Evolutionary conservation across 2,113 vertebrate species (phyloP), one percentile per base, ranked within the genome.

Genomic region (Microcebus jonahi): DNA sequence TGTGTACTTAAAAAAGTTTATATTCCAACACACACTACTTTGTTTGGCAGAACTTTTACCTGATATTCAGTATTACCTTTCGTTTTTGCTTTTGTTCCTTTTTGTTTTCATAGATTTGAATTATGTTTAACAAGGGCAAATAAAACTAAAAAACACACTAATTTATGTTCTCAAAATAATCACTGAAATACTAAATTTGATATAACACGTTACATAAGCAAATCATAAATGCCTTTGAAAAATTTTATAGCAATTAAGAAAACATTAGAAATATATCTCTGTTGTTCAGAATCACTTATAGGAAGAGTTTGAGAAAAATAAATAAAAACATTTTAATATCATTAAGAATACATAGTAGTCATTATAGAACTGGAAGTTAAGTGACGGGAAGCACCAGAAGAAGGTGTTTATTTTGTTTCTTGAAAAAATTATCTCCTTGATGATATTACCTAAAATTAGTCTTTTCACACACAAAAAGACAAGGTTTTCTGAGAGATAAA

Each of bases 91-190:
- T 94, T 81, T 70, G 25, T 25, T 81, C 25, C 1, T 75, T 81
- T 88, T 80, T 81, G 6, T 86, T 39, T 91, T 63, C 42, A 96
- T 34, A 88, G 42, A 61, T 85, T 81, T 76, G 8, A 71, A 53
- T 77, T 90, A 45, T 61, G 20, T 59, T 92, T 88, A 89, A 82
- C 34, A 92, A 82, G 75, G 45, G 29, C 25, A 95, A 86, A 90
- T 90, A 70, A 88, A 90, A 77, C 34, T 77, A 61, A 86, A 50
- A 91, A 90, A 48, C 3, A 65, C 67, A 67, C 42, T 71, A 75
- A 91, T 34, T 94, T 82, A 55, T 48, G 23, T 67, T 79, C 67
- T 75, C 25, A 71, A 90, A 95, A 88, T 84, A 91, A 87, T 70
- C 50, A 94, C 5, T 86, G 50, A 48, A 87, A 65, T 73, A 68